These are phyloP conservation scores for Penelope pileata DNA, from an alignment of 2,113 vertebrate genomes.

Conservation along the genomic window DNA sequence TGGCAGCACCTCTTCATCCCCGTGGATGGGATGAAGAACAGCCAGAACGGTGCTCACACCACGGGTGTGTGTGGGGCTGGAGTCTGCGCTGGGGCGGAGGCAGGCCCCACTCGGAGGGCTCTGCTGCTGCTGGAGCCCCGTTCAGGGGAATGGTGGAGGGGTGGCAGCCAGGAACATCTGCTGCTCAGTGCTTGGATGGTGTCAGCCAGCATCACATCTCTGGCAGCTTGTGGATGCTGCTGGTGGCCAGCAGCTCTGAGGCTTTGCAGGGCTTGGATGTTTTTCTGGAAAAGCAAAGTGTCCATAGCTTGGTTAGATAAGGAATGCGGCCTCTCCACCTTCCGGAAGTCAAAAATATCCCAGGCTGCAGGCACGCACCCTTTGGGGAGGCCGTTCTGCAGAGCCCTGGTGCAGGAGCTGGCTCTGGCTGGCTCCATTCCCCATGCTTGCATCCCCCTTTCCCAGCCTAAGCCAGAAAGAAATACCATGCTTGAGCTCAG, in stretches of 20 bases:
- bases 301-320: not conserved
- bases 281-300: not conserved
- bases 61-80: fast-evolving
- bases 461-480: not conserved
- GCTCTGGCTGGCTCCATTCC: fast-evolving
- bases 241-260: not conserved
- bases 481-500: fast-evolving
- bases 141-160: not conserved
- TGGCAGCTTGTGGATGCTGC: not conserved
- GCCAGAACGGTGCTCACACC: too few relatives aligned
- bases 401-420: not conserved
- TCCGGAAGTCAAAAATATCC: not conserved
- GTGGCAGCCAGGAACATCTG: not conserved
- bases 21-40: too few relatives aligned
- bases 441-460: not conserved
- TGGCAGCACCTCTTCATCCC: not conserved
- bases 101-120: not conserved
- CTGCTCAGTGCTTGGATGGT: not conserved
- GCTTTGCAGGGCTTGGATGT: not conserved
- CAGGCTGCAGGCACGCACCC: fast-evolving
- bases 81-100: not conserved
- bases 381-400: not conserved
- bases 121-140: fast-evolving
- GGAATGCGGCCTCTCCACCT: not conserved
- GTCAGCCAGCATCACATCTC: not conserved